phyloP scores from a whole-genome alignment of 2,888 invertebrate genomes.

The Cantharis nigra region DNA sequence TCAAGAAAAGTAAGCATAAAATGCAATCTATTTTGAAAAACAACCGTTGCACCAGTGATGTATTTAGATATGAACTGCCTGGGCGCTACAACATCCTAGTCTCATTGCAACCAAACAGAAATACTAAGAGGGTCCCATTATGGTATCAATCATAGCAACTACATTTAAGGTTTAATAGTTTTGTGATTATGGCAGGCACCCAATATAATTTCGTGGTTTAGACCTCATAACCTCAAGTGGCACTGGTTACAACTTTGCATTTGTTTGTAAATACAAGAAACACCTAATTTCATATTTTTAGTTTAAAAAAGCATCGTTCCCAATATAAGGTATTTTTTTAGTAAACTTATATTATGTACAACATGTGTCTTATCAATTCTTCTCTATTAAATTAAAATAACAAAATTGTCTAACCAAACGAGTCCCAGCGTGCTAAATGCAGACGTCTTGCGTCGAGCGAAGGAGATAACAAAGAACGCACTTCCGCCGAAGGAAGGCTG shows the following conservation, averaged over 20 bases:
- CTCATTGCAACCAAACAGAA: not conserved
- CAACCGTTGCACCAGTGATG: not conserved
- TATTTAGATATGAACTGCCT: not conserved
- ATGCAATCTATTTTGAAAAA: not conserved
- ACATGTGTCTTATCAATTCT: conserved; percentile 5
- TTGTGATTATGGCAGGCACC: not conserved
- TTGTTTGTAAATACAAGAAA: not conserved
- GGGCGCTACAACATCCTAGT: not conserved
- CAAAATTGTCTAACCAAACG: conserved; percentile 38
- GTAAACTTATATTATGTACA: conserved; percentile 19
- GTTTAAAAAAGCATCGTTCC: not conserved
- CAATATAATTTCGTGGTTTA: not conserved
- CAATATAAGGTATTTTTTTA: not conserved
- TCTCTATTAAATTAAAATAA: not conserved
- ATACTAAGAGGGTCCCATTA: not conserved
- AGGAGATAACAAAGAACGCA: conserved; percentile 63
- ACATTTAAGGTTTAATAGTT: not conserved
- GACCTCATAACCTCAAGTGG: not conserved
- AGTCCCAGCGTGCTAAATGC: conserved; percentile 48
- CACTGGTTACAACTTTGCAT: not conserved
- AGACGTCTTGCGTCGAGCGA: conserved; percentile 59
- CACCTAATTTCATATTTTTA: not conserved
- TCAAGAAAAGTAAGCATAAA: not conserved
- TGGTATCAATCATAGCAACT: not conserved
- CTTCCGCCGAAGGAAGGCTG: conserved; percentile 60